Conservation (phyloP, 2,797 vertebrate species). For the Ctenopoma multispine region DNA sequence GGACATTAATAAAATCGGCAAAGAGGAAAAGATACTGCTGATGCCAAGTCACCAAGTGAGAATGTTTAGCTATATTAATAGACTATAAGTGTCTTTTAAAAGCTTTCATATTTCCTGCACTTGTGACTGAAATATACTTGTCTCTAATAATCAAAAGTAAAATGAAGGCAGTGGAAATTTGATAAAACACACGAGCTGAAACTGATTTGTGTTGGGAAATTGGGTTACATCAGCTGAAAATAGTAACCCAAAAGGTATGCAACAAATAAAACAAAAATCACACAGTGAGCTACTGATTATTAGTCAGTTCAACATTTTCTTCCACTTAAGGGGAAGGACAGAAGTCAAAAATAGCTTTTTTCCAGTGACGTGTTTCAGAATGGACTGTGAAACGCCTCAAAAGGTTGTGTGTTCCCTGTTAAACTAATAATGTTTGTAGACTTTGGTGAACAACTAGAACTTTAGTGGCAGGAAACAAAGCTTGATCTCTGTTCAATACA, state of each 20-base stretch:
- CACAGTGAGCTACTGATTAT: constrained; percentile 2
- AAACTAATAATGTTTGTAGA: background rate
- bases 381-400: background rate
- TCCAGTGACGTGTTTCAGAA: background rate
- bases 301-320: constrained; percentile 14
- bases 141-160: background rate
- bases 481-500: constrained; percentile 15
- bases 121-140: background rate
- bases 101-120: background rate
- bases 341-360: constrained; percentile 6
- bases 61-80: background rate
- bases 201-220: constrained; percentile 10
- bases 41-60: background rate
- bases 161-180: background rate
- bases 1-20: constrained; percentile 7
- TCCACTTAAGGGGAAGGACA: background rate
- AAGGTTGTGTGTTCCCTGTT: background rate
- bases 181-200: constrained; percentile 15
- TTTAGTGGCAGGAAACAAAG: background rate
- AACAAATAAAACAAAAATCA: background rate
- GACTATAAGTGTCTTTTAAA: background rate
- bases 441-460: background rate
- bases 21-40: background rate
- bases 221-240: constrained; percentile 20
- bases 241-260: background rate